Conservation (phyloP, 2,113 vertebrate genomes). For the Mus musculus region GRCm39 chr7:50381501-50382000, state of each 20-base stretch:
- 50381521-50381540: neutral
- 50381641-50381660: conserved; percentile 27
- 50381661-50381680: conserved; percentile 32
- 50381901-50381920: neutral
- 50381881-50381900: neutral
- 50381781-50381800: neutral
- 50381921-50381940: too few species aligned
- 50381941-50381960: neutral
- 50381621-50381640: conserved; percentile 33
- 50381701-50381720: conserved; percentile 12
- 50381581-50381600: neutral
- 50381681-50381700: conserved; percentile 14
- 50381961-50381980: neutral
- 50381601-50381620: conserved; percentile 51
- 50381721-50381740: conserved; percentile 27
- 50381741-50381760: neutral
- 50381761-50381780: neutral
- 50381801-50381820: neutral
- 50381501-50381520: conserved; percentile 15
- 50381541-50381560: neutral
- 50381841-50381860: too few species aligned
- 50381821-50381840: neutral
- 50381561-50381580: conserved; percentile 32
- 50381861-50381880: neutral
- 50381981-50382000: too few species aligned